A percentile compares a stretch with the other conserved stretches of the same genome.
phyloP scores from a whole-genome alignment of 2,113 vertebrate species.

The Lepisosteus oculatus region DNA sequence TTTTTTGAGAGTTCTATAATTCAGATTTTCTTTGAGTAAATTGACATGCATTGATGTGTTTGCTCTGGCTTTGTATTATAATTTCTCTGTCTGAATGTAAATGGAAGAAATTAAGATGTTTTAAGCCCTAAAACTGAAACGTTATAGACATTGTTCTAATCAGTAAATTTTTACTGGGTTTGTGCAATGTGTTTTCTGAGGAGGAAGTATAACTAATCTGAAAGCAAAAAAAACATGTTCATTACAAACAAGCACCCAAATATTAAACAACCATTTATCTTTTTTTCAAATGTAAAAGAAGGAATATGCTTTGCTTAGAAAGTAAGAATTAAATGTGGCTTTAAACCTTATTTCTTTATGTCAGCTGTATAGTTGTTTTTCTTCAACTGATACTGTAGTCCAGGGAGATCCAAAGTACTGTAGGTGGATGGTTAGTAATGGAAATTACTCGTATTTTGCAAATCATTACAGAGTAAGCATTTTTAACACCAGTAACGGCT shows the following conservation, averaged over 20 bases:
- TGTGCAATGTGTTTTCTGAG: conserved; percentile 47
- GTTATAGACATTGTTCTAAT: conserved; percentile 32
- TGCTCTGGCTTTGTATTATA: conserved; percentile 54
- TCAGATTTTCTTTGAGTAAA: conserved; percentile 6
- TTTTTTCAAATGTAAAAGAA: too few species aligned
- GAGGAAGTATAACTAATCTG: conserved; percentile 26
- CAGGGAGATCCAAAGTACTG: too few species aligned
- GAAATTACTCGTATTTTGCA: too few species aligned
- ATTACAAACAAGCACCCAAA: conserved; percentile 3
- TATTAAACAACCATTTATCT: background rate
- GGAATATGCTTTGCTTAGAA: too few species aligned
- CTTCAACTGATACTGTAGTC: conserved; percentile 9
- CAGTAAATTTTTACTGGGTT: conserved; percentile 43
- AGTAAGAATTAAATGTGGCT: too few species aligned
- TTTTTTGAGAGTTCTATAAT: conserved; percentile 15
- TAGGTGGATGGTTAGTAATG: too few species aligned
- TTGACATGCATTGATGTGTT: conserved; percentile 12
- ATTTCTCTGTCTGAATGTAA: conserved; percentile 47
- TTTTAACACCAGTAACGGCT: too few species aligned
- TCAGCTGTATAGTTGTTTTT: conserved; percentile 17
- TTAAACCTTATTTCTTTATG: background rate
- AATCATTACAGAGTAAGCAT: too few species aligned
- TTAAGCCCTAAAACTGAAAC: conserved; percentile 16
- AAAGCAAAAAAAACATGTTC: conserved; percentile 26
- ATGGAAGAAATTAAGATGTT: conserved; percentile 27